phyloP scores from a whole-genome alignment of 1,140 invertebrate genomes.

The Sinella curviseta region DNA sequence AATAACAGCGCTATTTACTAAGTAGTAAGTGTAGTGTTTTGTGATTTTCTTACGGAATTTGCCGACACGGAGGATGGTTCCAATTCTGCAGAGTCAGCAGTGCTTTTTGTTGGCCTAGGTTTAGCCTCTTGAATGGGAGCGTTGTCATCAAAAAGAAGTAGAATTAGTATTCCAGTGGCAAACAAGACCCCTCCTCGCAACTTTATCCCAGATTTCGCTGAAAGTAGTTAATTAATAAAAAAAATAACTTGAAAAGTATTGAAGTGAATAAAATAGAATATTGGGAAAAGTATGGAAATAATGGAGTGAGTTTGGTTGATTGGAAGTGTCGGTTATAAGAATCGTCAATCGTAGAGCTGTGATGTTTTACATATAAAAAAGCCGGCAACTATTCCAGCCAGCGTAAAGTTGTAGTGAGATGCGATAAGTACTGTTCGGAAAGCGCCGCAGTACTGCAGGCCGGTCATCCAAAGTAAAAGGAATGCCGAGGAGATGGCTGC shows the following conservation, averaged over 20 bases:
- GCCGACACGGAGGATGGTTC: conserved; percentile 31
- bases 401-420: conserved; percentile 40
- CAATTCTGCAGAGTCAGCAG: background rate
- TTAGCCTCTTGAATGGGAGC: background rate
- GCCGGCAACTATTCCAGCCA: conserved; percentile 39
- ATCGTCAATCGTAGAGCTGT: too few species aligned
- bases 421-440: conserved; percentile 39
- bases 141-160: conserved; percentile 40
- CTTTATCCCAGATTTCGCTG: conserved; percentile 41
- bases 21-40: background rate
- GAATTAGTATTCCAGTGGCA: conserved; percentile 30
- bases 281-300: too few species aligned
- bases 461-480: conserved; percentile 36
- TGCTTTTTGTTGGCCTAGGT: background rate
- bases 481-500: conserved; percentile 27
- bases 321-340: too few species aligned
- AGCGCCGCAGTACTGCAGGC: conserved; percentile 39
- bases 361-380: conserved; percentile 40
- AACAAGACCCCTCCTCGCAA: conserved; percentile 43
- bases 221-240: background rate
- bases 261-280: background rate
- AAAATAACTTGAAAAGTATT: background rate
- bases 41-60: conserved; percentile 27
- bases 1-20: background rate
- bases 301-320: too few species aligned